Percentiles rank a stretch among this genome's conserved stretches.
Conservation (phyloP, 1,140 invertebrate species). For the Semibalanus balanoides region DNA sequence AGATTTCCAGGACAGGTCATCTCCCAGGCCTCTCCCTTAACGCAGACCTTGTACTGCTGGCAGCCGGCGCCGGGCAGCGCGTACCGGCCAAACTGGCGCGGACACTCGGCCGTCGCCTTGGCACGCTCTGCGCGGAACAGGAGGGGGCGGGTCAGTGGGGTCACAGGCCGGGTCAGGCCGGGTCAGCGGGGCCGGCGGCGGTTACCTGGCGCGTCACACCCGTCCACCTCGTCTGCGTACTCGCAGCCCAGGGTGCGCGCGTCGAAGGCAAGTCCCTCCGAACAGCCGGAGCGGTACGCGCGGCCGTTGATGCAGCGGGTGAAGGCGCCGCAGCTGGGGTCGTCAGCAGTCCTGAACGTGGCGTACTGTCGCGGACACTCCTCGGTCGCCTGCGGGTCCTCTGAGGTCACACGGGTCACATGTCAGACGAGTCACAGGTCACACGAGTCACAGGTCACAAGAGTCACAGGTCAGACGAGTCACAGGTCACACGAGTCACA, state of each 20-base stretch:
- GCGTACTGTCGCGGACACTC: neutral
- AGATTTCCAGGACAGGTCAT: neutral
- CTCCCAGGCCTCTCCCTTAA: neutral
- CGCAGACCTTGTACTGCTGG: neutral
- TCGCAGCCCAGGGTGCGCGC: neutral
- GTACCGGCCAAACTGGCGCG: neutral
- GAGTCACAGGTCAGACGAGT: too few species aligned
- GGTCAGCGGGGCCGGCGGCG: too few species aligned
- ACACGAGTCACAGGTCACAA: too few species aligned
- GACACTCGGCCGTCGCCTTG: neutral
- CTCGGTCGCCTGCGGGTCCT: neutral
- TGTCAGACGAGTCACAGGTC: too few species aligned
- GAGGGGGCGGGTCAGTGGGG: neutral
- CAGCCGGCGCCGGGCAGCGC: neutral
- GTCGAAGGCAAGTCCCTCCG: neutral
- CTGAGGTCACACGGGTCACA: neutral
- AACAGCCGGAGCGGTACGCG: neutral
- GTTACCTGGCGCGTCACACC: neutral
- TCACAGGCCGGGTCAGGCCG: too few species aligned
- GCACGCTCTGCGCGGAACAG: neutral
- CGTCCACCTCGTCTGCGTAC: neutral
- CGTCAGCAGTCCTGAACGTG: neutral
- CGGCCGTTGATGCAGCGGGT: neutral
- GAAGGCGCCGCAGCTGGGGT: neutral
- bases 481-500: too few species aligned